These are phyloP conservation scores for Schmidtea mediterranea DNA, from an alignment of 1,140 invertebrate species.

Conservation along the genomic window DNA sequence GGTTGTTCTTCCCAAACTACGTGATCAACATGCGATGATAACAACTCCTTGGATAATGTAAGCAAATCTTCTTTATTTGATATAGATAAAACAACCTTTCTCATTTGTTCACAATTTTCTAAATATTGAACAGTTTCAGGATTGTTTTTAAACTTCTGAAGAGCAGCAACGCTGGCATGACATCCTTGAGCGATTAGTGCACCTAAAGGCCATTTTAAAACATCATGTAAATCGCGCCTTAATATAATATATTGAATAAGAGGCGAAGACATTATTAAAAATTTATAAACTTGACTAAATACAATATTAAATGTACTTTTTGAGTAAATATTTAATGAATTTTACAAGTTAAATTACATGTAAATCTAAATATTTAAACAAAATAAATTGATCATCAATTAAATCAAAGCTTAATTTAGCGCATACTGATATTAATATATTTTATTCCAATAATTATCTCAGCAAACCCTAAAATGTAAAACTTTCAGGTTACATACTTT, in stretches of 20 bases:
- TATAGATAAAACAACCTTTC: slow-evolving; percentile 56
- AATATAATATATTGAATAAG: slow-evolving; percentile 53
- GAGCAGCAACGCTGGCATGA: slow-evolving; percentile 58
- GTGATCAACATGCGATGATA: slow-evolving; percentile 44
- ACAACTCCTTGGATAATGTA: slow-evolving; percentile 39
- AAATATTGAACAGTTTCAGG: slow-evolving; percentile 46
- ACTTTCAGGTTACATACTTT: too few species aligned
- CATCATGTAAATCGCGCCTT: slow-evolving; percentile 38
- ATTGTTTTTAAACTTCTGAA: slow-evolving; percentile 47
- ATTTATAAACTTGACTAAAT: too few species aligned
- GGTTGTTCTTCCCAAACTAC: slow-evolving; percentile 92
- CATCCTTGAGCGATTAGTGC: slow-evolving; percentile 70
- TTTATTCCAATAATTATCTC: too few species aligned
- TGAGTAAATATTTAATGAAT: too few species aligned
- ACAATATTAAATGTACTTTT: too few species aligned
- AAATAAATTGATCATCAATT: too few species aligned
- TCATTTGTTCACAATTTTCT: slow-evolving; percentile 62
- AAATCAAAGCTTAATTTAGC: too few species aligned
- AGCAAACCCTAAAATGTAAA: too few species aligned
- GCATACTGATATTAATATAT: too few species aligned
- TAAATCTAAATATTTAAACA: too few species aligned
- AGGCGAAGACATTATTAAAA: neutral
- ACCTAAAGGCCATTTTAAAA: slow-evolving; percentile 49
- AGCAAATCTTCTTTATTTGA: slow-evolving; percentile 43
- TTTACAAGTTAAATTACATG: too few species aligned